Percentiles rank a stretch among this genome's conserved stretches.
phyloP scores from a whole-genome alignment of 2,113 vertebrate species.

The Tetraodon nigroviridis region DNA sequence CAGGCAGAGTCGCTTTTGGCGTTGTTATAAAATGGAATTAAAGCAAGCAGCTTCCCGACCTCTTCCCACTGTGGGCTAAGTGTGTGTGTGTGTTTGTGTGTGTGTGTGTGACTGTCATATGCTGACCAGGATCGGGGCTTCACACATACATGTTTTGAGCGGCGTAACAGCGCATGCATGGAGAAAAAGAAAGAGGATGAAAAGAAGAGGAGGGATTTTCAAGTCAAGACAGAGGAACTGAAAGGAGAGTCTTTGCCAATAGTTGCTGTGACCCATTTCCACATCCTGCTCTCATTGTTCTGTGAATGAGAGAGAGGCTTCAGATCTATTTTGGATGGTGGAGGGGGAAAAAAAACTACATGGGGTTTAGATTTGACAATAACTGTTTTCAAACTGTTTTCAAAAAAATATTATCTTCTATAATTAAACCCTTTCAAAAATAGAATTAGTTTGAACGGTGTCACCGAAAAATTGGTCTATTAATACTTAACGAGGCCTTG shows the following conservation, averaged over 20 bases:
- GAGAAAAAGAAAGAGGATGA: not conserved
- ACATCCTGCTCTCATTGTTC: constrained; percentile 19
- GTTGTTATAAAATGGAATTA: constrained; percentile 65
- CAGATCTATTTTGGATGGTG: constrained; percentile 19
- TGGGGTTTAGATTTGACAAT: constrained; percentile 10
- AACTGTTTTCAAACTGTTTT: not conserved
- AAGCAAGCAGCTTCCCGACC: constrained; percentile 40
- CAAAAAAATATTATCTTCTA: not conserved
- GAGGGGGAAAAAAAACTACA: not conserved
- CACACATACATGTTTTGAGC: not conserved
- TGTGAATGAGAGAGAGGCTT: constrained; percentile 12
- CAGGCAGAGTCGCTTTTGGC: constrained; percentile 63
- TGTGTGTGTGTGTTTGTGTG: constrained; percentile 1
- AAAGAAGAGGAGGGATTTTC: not conserved
- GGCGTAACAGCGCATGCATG: not conserved
- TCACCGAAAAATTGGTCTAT: not conserved
- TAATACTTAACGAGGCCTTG: not conserved
- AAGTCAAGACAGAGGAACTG: constrained; percentile 3
- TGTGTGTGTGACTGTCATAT: constrained; percentile 6
- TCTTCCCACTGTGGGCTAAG: constrained; percentile 11
- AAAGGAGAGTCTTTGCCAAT: constrained; percentile 10
- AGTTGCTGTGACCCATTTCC: constrained; percentile 34
- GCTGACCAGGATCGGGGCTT: not conserved
- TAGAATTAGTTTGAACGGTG: not conserved
- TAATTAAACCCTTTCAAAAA: not conserved